A percentile compares a stretch with the other conserved stretches of the same genome.
Evolutionary conservation across 2,888 invertebrate species (phyloP).

Genomic region (Andrena fulva): DNA sequence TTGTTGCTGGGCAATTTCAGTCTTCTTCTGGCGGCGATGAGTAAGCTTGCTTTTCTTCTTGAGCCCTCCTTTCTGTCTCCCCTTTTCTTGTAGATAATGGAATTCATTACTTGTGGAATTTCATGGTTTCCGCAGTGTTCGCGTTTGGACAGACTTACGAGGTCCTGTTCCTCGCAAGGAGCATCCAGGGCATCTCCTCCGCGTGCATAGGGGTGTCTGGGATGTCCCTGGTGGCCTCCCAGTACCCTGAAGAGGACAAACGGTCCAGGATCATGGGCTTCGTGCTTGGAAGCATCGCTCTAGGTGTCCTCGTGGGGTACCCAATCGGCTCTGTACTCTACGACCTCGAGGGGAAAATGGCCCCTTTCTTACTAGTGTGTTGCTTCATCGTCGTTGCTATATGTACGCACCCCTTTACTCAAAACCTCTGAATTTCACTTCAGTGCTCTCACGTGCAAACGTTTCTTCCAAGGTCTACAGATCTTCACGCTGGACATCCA

Average conservation of each 20-base stretch:
- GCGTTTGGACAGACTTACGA: slow-evolving; percentile 90
- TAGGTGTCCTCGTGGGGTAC: slow-evolving; percentile 93
- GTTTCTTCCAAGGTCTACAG: slow-evolving; percentile 74
- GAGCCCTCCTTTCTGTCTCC: not conserved
- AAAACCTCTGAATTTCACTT: too few species aligned
- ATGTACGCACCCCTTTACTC: slow-evolving; percentile 63
- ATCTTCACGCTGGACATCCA: slow-evolving; percentile 79
- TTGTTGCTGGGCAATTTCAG: slow-evolving; percentile 89
- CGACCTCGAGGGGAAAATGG: slow-evolving; percentile 90
- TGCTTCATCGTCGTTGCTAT: slow-evolving; percentile 86
- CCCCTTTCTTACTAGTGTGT: slow-evolving; percentile 90
- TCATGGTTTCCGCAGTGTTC: slow-evolving; percentile 87
- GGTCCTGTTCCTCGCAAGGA: slow-evolving; percentile 90
- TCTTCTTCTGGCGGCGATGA: slow-evolving; percentile 88
- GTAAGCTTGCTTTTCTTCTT: slow-evolving; percentile 85
- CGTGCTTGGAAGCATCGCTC: slow-evolving; percentile 92
- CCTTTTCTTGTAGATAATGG: not conserved
- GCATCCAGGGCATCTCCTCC: slow-evolving; percentile 92
- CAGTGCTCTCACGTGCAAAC: not conserved
- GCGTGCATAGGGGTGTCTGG: slow-evolving; percentile 92
- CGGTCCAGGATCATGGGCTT: slow-evolving; percentile 92
- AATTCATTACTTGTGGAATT: not conserved
- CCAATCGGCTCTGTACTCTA: slow-evolving; percentile 93
- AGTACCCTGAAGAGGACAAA: slow-evolving; percentile 85
- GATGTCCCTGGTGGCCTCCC: slow-evolving; percentile 91